A percentile compares a stretch with the other conserved stretches of the same genome.
Conservation (phyloP, 2,113 vertebrate species). For the Galemys pyrenaicus region DNA sequence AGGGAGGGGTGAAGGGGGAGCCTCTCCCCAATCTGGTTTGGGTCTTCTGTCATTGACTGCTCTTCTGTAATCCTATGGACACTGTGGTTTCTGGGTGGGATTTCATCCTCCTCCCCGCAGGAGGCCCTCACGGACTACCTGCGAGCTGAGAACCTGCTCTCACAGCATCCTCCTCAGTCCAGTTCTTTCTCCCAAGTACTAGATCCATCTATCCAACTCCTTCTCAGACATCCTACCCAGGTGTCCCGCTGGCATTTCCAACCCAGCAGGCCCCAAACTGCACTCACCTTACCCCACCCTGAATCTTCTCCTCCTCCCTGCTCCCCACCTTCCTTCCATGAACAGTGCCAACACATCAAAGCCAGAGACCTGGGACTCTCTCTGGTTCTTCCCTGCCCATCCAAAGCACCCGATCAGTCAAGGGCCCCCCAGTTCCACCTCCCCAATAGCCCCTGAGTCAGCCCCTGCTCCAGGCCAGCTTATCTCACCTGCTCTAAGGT, state of each 20-base stretch:
- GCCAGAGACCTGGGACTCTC: background rate
- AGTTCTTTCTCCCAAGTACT: background rate
- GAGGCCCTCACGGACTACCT: background rate
- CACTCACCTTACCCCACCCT: background rate
- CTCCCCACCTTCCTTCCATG: background rate
- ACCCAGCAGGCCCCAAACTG: background rate
- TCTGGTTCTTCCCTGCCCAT: too few relatives aligned
- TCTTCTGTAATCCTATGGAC: background rate
- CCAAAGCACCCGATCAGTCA: background rate
- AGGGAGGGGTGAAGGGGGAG: too few relatives aligned
- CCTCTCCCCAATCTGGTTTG: accelerated
- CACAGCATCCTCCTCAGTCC: background rate
- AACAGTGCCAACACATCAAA: background rate
- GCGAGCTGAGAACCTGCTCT: background rate
- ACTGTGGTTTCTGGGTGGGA: background rate
- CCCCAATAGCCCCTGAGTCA: background rate
- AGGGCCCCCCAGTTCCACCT: background rate
- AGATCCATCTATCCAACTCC: too few relatives aligned
- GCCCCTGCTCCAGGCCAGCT: background rate
- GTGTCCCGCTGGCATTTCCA: background rate
- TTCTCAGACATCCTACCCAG: too few relatives aligned
- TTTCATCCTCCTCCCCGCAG: background rate
- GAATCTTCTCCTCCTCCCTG: background rate
- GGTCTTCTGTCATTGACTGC: background rate
- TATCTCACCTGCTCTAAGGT: background rate